phyloP scores from a whole-genome alignment of 2,888 invertebrate species.

The Apotomis capreana region DNA sequence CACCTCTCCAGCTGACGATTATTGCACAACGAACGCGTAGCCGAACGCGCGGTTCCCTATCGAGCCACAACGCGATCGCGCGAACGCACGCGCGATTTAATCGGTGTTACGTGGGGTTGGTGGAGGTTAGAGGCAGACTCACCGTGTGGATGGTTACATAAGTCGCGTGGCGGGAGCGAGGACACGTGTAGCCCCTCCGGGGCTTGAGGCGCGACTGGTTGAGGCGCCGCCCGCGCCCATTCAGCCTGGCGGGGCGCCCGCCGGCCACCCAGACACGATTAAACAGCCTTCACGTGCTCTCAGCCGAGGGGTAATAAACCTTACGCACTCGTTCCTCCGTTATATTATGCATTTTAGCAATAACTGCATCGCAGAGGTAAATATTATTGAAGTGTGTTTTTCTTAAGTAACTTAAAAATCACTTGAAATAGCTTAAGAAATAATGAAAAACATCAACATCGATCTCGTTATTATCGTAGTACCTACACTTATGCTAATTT shows the following conservation, averaged over 20 bases:
- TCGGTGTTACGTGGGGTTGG: constrained; percentile 59
- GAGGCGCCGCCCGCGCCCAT: constrained; percentile 78
- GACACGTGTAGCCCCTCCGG: constrained; percentile 78
- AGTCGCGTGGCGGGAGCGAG: constrained; percentile 73
- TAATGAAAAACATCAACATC: too few species aligned
- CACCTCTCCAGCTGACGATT: constrained; percentile 77
- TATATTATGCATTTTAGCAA: constrained; percentile 11
- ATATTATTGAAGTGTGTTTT: too few species aligned
- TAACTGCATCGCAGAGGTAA: neutral
- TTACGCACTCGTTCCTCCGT: constrained; percentile 65
- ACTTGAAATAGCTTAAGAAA: too few species aligned
- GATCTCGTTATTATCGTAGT: too few species aligned
- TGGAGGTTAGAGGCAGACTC: constrained; percentile 76
- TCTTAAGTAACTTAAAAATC: too few species aligned
- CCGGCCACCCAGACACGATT: constrained; percentile 73
- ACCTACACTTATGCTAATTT: neutral
- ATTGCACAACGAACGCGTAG: constrained; percentile 62
- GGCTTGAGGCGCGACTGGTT: constrained; percentile 79
- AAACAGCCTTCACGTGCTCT: constrained; percentile 75
- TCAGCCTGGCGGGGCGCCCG: constrained; percentile 64
- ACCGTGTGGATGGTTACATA: constrained; percentile 82
- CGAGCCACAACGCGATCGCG: constrained; percentile 46
- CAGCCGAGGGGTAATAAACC: constrained; percentile 72
- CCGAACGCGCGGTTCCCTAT: constrained; percentile 44
- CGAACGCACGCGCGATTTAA: constrained; percentile 50